Conservation (phyloP, 2,797 vertebrate species). For the Fundulus diaphanus region DNA sequence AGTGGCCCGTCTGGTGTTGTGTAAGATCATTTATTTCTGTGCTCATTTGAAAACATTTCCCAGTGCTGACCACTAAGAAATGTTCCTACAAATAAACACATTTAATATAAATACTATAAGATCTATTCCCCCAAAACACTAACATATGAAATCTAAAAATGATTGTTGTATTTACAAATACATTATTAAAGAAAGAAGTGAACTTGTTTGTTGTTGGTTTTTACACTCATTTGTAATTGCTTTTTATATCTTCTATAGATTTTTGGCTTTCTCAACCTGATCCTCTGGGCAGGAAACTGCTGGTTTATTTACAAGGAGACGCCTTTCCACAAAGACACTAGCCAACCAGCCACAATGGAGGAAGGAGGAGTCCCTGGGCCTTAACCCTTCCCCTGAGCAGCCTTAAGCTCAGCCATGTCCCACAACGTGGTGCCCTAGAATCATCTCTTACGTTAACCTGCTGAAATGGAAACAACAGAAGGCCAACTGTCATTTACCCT, state of each 20-base stretch:
- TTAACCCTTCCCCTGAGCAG: constrained; percentile 42
- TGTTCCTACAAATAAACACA: no score
- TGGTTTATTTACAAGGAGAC: constrained; percentile 98
- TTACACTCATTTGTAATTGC: not conserved
- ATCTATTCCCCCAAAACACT: not conserved
- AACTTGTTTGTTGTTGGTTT: not conserved
- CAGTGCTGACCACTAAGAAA: no score
- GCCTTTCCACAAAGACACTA: constrained; percentile 83
- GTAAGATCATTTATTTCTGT: no score
- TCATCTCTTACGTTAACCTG: constrained; percentile 37
- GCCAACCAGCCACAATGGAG: constrained; percentile 71
- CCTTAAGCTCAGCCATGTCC: constrained; percentile 7
- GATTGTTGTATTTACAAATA: not conserved
- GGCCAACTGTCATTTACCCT: not conserved
- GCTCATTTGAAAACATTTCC: no score
- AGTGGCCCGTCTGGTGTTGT: no score
- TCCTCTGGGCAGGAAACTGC: constrained; percentile 93
- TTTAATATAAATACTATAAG: not conserved
- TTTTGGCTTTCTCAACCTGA: constrained; percentile 92
- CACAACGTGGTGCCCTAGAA: constrained; percentile 40
- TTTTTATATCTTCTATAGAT: constrained; percentile 74
- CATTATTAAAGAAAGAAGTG: not conserved
- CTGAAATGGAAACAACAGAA: constrained; percentile 35
- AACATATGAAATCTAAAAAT: not conserved
- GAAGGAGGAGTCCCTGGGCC: constrained; percentile 79